phyloP scores from a whole-genome alignment of 2,888 invertebrate genomes.

The Cheilosia soror region DNA sequence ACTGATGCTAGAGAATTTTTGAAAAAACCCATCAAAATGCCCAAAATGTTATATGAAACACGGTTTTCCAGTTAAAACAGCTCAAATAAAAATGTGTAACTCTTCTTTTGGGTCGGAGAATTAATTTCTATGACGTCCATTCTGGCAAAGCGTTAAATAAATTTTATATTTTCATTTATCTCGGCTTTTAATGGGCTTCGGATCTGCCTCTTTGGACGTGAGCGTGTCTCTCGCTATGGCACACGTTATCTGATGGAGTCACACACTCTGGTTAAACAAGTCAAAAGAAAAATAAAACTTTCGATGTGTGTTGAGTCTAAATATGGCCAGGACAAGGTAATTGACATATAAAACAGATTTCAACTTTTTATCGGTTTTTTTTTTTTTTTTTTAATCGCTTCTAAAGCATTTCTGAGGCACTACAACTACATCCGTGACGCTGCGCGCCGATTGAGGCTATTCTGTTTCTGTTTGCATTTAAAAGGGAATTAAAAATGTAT shows the following conservation, averaged over 20 bases:
- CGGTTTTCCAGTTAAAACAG: background rate
- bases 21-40: background rate
- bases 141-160: slow-evolving; percentile 4
- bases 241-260: slow-evolving; percentile 13
- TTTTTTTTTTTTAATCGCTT: background rate
- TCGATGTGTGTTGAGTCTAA: slow-evolving; percentile 44
- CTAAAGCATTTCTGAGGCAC: background rate
- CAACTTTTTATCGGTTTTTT: slow-evolving; percentile 38
- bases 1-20: too few species aligned
- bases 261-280: slow-evolving; percentile 4
- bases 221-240: slow-evolving; percentile 3
- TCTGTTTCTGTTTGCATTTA: background rate
- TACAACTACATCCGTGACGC: slow-evolving; percentile 18
- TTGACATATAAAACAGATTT: slow-evolving; percentile 64
- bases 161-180: slow-evolving; percentile 33
- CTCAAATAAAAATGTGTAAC: background rate
- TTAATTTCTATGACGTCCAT: slow-evolving; percentile 12
- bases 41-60: background rate
- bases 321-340: slow-evolving; percentile 65
- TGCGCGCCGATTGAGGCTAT: background rate
- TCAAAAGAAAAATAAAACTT: slow-evolving; percentile 16
- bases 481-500: background rate
- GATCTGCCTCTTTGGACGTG: slow-evolving; percentile 2
- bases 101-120: background rate
- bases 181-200: slow-evolving; percentile 1